Percentiles rank a stretch among this genome's conserved stretches.
Evolutionary conservation across 2,888 invertebrate genomes (phyloP).

Genomic region (Sepiola atlantica): DNA sequence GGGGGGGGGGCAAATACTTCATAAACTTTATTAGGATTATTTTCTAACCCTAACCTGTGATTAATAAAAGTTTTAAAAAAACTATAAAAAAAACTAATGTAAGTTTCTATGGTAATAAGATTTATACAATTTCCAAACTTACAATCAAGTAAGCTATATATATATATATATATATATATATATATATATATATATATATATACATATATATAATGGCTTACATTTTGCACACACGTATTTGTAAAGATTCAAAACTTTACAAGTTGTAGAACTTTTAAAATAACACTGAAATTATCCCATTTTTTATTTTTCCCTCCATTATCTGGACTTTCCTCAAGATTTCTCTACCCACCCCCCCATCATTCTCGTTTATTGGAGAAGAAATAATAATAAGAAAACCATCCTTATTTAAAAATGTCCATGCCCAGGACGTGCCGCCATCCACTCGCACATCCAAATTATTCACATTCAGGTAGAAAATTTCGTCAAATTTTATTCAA

Average conservation of each 20-base stretch:
- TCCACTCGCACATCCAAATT: not conserved
- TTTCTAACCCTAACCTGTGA: too few relatives aligned
- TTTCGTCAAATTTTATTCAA: constrained; percentile 37
- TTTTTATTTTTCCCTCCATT: not conserved
- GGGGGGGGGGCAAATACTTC: too few relatives aligned
- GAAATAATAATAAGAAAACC: not conserved
- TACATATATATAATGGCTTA: not conserved
- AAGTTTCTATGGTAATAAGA: too few relatives aligned
- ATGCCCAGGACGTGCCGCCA: not conserved
- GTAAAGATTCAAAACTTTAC: not conserved
- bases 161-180: too few relatives aligned
- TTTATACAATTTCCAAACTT: too few relatives aligned
- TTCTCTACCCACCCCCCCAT: not conserved
- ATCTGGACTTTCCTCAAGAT: not conserved
- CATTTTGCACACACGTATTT: too few relatives aligned
- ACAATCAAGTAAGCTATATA: too few relatives aligned
- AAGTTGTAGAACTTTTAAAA: not conserved
- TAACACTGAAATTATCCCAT: not conserved
- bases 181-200: too few relatives aligned
- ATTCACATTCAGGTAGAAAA: constrained; percentile 23
- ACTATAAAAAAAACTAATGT: too few relatives aligned
- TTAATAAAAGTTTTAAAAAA: too few relatives aligned
- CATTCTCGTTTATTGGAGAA: not conserved
- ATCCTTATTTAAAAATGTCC: not conserved
- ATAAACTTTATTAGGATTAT: too few relatives aligned